These are phyloP conservation scores for Epizoanthus fatuus DNA, from an alignment of 92 coral and sea anemone genomes.

Conservation along the genomic window DNA sequence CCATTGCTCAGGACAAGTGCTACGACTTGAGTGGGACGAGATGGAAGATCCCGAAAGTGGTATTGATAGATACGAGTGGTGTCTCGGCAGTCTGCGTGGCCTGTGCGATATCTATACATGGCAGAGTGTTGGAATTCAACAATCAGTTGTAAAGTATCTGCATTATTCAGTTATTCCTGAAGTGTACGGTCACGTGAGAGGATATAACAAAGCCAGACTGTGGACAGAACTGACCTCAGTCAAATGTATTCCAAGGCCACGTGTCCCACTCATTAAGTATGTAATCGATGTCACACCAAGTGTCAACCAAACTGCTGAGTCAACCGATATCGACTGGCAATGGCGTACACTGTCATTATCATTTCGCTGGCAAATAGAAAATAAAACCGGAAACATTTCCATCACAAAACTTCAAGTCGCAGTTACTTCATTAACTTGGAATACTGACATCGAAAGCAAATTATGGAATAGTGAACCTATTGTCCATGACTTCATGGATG, in stretches of 20 bases:
- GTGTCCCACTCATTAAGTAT: too few species aligned
- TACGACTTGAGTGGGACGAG: background rate
- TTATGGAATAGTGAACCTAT: constrained; percentile 51
- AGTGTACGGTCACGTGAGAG: too few species aligned
- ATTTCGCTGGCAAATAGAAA: constrained; percentile 1
- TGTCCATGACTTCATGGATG: constrained; percentile 47
- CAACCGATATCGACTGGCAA: background rate
- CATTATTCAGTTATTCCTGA: background rate
- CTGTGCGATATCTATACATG: constrained; percentile 30
- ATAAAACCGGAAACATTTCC: constrained; percentile 25
- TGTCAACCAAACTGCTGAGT: background rate
- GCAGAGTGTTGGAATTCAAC: background rate
- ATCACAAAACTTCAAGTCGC: constrained; percentile 40
- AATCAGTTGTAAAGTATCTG: background rate
- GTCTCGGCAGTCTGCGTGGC: constrained; percentile 56
- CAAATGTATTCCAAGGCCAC: too few species aligned
- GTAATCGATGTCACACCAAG: background rate
- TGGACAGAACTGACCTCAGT: too few species aligned
- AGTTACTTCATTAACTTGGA: background rate
- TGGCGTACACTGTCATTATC: too few species aligned
- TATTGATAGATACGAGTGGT: constrained; percentile 63
- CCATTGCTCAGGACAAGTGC: background rate
- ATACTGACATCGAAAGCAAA: background rate
- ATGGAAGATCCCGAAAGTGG: constrained; percentile 73
- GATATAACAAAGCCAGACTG: too few species aligned